Base-by-base conservation (phyloP, 1,140 invertebrate genomes). In the Chrysoperla carnea region DNA sequence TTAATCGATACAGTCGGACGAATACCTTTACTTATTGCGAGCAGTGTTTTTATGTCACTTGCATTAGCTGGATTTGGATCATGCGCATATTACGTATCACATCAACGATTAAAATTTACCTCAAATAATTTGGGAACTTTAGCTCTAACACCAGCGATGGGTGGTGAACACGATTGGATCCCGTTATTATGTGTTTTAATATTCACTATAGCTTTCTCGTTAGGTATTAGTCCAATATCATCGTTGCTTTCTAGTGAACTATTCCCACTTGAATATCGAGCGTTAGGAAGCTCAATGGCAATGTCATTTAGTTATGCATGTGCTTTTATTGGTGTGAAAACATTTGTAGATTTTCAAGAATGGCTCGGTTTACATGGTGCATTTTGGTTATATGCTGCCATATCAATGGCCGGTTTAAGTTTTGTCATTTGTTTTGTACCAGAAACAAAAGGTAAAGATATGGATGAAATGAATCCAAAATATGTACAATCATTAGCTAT, bases 221-320 rank as follows among this genome's bases (percentile, higher is more conserved):
- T 91, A 45, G 88, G 88, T 27, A 88, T 89, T 54, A 86, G 84
- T 57, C 87, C 88, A 35, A 88, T 91, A 57, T 87, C 85, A 14
- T 84, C 83, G 72, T 66, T 91, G 44, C 70, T 90, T 41, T 83
- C 88, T 56, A 85, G 82, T 37, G 88, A 91, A 65, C 67, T 91
- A 13, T 90, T 91, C 58, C 83, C 86, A 12, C 63, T 87, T 36
- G 81, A 86, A 59, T 84, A 85, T 51, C 72, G 85, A 48, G 84
- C 83, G 47, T 69, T 84, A 29, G 86, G 86, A 11, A 82, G 81
- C 45, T 81, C 84, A 31, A 68, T 91, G 51, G 83, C 84, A 29
- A 83, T 82, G 1, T 77, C 81, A 48, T 84, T 85, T 59, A 88
- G 81, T 57, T 89, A 91, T 72, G 71, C 83, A 8, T 87, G 81